Evolutionary conservation across 1,140 invertebrate species (phyloP).

Genomic region (Ctenoplectra terminalis): DNA sequence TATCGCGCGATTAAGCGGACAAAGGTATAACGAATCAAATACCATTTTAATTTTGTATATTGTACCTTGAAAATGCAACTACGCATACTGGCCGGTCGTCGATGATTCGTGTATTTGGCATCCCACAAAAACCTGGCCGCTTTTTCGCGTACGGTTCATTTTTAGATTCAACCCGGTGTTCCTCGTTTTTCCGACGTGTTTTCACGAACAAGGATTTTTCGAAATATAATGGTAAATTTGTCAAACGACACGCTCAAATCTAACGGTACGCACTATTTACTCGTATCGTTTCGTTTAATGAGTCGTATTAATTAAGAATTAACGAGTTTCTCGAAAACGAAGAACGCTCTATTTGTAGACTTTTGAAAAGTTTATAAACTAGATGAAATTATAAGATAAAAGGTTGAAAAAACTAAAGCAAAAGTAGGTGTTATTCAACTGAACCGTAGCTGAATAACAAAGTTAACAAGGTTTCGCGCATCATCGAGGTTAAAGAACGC

Average conservation of each 20-base stretch:
- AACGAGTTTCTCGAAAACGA: too few species aligned
- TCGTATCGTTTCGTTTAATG: too few species aligned
- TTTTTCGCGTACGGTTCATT: slow-evolving; percentile 32
- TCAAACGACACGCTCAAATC: neutral
- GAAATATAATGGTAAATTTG: neutral
- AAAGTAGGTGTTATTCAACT: too few species aligned
- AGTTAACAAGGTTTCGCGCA: too few species aligned
- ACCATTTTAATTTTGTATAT: slow-evolving; percentile 68
- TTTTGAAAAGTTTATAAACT: too few species aligned
- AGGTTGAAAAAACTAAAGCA: neutral
- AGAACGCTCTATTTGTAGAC: too few species aligned
- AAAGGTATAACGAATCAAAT: slow-evolving; percentile 62
- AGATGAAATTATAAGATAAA: neutral
- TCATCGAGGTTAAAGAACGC: slow-evolving; percentile 2
- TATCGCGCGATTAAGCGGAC: slow-evolving; percentile 61
- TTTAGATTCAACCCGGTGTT: neutral
- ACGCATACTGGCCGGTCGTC: neutral
- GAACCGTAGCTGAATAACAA: too few species aligned
- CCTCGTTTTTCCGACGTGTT: slow-evolving; percentile 44
- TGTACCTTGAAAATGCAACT: slow-evolving; percentile 23
- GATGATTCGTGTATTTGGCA: slow-evolving; percentile 38
- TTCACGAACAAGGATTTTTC: slow-evolving; percentile 28
- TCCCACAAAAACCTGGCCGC: slow-evolving; percentile 43
- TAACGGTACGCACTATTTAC: too few species aligned
- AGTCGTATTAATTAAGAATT: too few species aligned